Evolutionary conservation across 2,113 vertebrate species (phyloP).

Genomic region (Trochalopteron elliotii): DNA sequence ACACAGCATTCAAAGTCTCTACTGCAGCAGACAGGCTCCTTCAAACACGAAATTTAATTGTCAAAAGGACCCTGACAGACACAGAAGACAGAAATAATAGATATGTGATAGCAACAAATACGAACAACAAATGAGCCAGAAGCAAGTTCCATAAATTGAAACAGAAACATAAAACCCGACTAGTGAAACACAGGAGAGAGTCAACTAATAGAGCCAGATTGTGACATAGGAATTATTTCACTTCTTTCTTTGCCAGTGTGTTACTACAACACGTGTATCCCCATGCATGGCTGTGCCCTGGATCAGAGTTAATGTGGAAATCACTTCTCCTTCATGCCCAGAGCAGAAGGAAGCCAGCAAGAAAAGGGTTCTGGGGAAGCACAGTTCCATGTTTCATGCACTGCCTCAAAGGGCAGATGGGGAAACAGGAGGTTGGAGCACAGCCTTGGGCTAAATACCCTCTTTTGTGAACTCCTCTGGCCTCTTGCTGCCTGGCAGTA

Average conservation of each 20-base stretch:
- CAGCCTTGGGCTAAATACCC: background rate
- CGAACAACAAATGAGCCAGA: background rate
- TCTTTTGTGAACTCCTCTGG: background rate
- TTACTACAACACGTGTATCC: background rate
- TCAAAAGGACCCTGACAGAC: background rate
- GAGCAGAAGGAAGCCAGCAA: background rate
- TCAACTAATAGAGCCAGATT: accelerated
- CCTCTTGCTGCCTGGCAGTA: background rate
- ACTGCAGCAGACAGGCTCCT: background rate
- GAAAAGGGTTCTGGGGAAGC: background rate
- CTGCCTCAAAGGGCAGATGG: background rate
- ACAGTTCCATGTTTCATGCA: background rate
- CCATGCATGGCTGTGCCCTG: background rate
- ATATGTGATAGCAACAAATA: background rate
- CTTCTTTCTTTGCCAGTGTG: background rate
- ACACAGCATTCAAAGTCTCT: background rate
- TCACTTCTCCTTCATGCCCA: background rate
- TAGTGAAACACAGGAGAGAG: background rate
- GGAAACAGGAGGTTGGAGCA: background rate
- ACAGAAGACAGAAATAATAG: background rate
- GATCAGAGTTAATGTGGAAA: background rate
- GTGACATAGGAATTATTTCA: background rate
- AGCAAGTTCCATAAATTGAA: background rate
- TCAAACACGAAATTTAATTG: background rate
- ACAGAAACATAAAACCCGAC: background rate